phyloP scores from a whole-genome alignment of 2,888 invertebrate genomes.

The Netelia virgata region DNA sequence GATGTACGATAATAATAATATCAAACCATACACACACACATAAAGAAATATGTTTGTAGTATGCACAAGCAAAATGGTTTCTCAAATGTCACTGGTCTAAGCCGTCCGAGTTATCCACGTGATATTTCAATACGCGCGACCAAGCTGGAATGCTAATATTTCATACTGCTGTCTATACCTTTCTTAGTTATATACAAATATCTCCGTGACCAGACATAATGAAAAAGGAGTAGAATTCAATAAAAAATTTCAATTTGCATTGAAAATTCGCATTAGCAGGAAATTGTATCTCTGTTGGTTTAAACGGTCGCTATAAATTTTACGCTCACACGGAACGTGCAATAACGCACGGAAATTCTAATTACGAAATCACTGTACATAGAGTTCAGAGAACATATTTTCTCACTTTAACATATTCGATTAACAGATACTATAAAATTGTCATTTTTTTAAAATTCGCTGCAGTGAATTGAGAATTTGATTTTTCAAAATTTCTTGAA shows the following conservation, averaged over 20 bases:
- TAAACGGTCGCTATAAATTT: neutral
- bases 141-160: conserved; percentile 46
- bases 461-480: no score
- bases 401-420: no score
- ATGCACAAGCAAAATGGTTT: neutral
- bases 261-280: neutral
- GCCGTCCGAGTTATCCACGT: conserved; percentile 34
- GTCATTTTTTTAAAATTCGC: no score
- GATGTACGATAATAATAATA: conserved; percentile 8
- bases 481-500: no score
- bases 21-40: neutral
- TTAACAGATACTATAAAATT: no score
- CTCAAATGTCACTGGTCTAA: conserved; percentile 43
- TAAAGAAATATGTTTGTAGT: neutral
- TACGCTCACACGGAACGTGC: neutral
- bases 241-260: neutral
- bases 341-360: neutral
- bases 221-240: no score
- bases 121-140: conserved; percentile 38
- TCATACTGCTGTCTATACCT: conserved; percentile 26
- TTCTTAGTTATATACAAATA: conserved; percentile 22
- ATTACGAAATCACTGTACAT: neutral
- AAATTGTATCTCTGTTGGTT: neutral
- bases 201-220: neutral
- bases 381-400: no score